Evolutionary conservation across 2,113 vertebrate species (phyloP).

Genomic region (Etheostoma spectabile): DNA sequence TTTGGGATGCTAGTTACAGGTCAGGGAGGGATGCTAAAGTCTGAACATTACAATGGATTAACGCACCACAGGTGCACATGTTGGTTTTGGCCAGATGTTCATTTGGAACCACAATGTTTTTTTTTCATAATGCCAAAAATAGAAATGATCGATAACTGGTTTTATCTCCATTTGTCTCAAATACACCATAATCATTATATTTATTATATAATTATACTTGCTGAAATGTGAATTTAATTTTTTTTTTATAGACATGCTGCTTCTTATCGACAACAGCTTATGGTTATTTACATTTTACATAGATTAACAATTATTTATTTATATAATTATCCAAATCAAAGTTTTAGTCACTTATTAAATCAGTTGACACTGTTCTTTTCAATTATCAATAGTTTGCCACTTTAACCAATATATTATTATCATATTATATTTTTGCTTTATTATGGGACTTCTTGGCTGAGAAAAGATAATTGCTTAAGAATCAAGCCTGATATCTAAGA

Average conservation of each 20-base stretch:
- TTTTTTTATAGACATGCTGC: too few species aligned
- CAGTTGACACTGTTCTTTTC: too few species aligned
- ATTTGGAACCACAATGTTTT: not conserved
- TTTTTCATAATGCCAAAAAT: not conserved
- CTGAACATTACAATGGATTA: constrained; percentile 1
- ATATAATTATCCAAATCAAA: not conserved
- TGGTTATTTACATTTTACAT: too few species aligned
- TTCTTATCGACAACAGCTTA: too few species aligned
- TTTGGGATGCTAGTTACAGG: constrained; percentile 17
- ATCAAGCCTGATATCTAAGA: not conserved
- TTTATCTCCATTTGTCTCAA: too few species aligned
- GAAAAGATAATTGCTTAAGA: not conserved
- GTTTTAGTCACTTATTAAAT: too few species aligned
- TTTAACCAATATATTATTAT: not conserved
- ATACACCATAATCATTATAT: not conserved
- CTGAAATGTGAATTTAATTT: too few species aligned
- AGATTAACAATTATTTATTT: too few species aligned
- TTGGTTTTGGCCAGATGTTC: not conserved
- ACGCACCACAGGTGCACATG: constrained; percentile 15
- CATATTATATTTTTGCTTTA: not conserved
- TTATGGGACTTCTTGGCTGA: not conserved
- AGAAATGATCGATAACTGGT: not conserved
- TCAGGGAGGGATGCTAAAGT: not conserved
- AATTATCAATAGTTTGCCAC: not conserved
- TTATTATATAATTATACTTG: too few species aligned